Conservation (phyloP, 2,888 invertebrate species). For the Pegoplata infirma region DNA sequence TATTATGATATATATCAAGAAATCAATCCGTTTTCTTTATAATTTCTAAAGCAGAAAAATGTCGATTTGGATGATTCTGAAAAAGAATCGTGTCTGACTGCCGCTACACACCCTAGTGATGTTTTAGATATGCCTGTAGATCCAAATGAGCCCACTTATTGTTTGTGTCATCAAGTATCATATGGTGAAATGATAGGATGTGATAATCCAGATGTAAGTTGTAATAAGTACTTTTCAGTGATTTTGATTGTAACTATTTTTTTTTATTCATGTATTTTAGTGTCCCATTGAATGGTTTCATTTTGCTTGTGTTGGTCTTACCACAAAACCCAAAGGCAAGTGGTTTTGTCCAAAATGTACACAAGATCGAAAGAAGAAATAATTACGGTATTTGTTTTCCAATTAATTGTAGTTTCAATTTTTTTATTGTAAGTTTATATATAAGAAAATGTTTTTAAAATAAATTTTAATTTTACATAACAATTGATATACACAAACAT, state of each 20-base stretch:
- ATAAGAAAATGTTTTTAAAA: slow-evolving; percentile 37
- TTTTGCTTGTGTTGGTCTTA: slow-evolving; percentile 92
- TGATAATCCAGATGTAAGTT: slow-evolving; percentile 86
- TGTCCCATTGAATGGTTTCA: slow-evolving; percentile 95
- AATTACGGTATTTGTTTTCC: slow-evolving; percentile 70
- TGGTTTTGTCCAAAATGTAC: slow-evolving; percentile 97
- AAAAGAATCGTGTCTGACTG: slow-evolving; percentile 78
- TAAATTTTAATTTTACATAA: slow-evolving; percentile 28
- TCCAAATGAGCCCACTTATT: slow-evolving; percentile 99
- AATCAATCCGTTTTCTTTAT: slow-evolving; percentile 7
- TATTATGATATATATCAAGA: too few species aligned
- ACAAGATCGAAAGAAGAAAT: slow-evolving; percentile 89
- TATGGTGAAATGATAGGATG: slow-evolving; percentile 98
- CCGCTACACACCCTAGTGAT: slow-evolving; percentile 88
- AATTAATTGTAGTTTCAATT: slow-evolving; percentile 23
- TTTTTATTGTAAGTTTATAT: slow-evolving; percentile 39
- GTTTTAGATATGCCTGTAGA: slow-evolving; percentile 95
- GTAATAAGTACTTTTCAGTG: neutral
- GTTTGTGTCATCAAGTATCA: slow-evolving; percentile 97
- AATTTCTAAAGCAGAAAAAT: slow-evolving; percentile 70
- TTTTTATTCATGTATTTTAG: slow-evolving; percentile 72
- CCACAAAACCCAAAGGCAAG: slow-evolving; percentile 93
- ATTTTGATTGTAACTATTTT: neutral
- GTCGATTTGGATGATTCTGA: slow-evolving; percentile 80
- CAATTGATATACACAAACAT: too few species aligned